These are phyloP conservation scores for Sylvicapra grimmia DNA, from an alignment of 2,113 vertebrate genomes.

Conservation along the genomic window DNA sequence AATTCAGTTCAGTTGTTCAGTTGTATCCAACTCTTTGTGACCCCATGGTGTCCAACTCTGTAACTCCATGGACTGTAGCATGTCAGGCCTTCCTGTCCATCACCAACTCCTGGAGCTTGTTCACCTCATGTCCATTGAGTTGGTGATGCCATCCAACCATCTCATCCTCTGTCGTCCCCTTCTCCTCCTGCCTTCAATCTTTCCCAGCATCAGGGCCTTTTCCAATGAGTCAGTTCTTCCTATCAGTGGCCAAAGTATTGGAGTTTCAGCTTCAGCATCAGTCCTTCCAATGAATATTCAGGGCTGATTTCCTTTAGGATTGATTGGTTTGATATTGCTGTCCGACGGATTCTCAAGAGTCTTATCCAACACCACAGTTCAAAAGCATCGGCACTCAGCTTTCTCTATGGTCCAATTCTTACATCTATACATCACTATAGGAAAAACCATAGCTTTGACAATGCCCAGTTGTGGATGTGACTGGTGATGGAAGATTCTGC, in stretches of 20 bases:
- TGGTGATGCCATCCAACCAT: not conserved
- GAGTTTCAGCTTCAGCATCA: not conserved
- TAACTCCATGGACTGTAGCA: not conserved
- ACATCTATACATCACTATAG: not conserved
- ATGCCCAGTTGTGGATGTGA: not conserved
- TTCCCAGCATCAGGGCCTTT: not conserved
- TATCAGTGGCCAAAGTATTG: not conserved
- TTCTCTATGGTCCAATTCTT: not conserved
- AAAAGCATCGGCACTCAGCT: not conserved
- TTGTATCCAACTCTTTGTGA: not conserved
- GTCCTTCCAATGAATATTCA: not conserved
- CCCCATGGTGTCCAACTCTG: not conserved
- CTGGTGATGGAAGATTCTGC: not conserved
- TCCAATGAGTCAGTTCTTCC: not conserved
- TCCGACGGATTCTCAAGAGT: not conserved
- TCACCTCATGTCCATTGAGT: not conserved
- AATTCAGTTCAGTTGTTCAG: not conserved
- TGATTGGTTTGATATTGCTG: not conserved
- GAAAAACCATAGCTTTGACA: not conserved
- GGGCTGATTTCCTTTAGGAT: not conserved
- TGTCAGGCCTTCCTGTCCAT: not conserved
- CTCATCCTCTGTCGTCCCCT: not conserved
- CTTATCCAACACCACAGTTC: not conserved
- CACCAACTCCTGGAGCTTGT: not conserved
- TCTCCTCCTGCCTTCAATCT: not conserved